A percentile compares a stretch with the other conserved stretches of the same genome.
phyloP scores from a whole-genome alignment of 2,797 vertebrate genomes.

The Chrosomus eos region DNA sequence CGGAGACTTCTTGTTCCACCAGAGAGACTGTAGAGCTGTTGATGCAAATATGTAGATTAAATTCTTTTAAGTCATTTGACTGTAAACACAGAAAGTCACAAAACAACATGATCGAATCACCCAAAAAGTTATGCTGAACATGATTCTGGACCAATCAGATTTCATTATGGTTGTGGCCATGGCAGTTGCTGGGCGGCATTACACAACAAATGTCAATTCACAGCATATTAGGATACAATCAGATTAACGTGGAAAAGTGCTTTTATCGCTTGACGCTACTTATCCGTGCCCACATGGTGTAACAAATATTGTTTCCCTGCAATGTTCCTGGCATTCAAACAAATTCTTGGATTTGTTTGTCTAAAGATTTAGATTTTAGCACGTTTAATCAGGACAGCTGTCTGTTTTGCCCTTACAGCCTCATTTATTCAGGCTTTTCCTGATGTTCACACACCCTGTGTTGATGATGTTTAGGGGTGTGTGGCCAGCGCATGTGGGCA shows the following conservation, averaged over 20 bases:
- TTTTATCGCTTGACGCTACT: neutral
- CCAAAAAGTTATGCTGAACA: neutral
- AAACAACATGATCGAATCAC: neutral
- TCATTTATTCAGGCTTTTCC: constrained; percentile 3
- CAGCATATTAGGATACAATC: neutral
- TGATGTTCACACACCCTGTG: constrained; percentile 20
- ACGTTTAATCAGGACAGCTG: neutral
- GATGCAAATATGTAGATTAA: neutral
- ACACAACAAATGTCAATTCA: neutral
- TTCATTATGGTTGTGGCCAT: neutral
- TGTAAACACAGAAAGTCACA: neutral
- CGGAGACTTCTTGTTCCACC: neutral
- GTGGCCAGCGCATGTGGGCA: constrained; percentile 19
- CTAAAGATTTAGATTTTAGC: neutral
- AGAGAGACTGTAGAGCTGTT: constrained; percentile 1
- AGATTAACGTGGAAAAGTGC: neutral
- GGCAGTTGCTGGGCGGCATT: neutral
- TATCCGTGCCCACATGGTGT: neutral
- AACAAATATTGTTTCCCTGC: neutral
- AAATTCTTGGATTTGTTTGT: neutral
- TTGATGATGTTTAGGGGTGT: constrained; percentile 53
- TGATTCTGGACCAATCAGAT: neutral
- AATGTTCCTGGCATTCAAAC: neutral
- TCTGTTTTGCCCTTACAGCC: constrained; percentile 1
- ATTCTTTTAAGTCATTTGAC: neutral